phyloP scores from a whole-genome alignment of 2,113 vertebrate genomes.

The Delphinus delphis region DNA sequence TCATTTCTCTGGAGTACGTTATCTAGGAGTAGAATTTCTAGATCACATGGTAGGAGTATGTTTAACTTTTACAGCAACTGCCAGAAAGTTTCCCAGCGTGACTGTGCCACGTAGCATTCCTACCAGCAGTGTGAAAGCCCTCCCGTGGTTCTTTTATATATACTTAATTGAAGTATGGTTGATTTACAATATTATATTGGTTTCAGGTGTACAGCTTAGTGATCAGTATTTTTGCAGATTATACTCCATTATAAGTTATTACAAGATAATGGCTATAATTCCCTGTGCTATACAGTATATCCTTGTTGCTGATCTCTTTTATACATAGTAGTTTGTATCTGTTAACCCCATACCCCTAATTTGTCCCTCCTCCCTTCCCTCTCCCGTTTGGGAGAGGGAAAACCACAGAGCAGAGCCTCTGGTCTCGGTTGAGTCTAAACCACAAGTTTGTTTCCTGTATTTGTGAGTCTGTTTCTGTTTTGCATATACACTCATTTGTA shows the following conservation, averaged over 20 bases:
- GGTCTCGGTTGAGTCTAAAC: not conserved
- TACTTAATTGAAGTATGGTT: not conserved
- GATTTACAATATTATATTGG: not conserved
- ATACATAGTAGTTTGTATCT: not conserved
- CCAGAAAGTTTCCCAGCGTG: not conserved
- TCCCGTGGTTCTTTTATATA: not conserved
- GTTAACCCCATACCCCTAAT: not conserved
- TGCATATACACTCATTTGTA: not conserved
- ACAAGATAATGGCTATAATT: not conserved
- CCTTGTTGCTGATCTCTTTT: not conserved
- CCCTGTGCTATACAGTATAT: not conserved
- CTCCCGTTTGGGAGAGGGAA: not conserved
- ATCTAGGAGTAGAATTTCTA: not conserved
- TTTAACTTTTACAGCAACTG: not conserved
- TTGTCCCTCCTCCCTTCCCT: not conserved
- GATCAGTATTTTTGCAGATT: not conserved
- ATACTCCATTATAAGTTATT: not conserved
- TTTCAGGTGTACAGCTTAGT: not conserved
- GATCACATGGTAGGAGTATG: accelerated
- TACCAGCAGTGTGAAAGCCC: not conserved
- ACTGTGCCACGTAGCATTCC: accelerated
- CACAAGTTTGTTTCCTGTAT: not conserved
- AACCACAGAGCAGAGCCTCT: too few species aligned
- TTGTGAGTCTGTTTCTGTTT: not conserved
- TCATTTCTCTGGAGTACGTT: not conserved